Conservation (phyloP, 1,140 invertebrate genomes). For the Micrasema minimum region DNA sequence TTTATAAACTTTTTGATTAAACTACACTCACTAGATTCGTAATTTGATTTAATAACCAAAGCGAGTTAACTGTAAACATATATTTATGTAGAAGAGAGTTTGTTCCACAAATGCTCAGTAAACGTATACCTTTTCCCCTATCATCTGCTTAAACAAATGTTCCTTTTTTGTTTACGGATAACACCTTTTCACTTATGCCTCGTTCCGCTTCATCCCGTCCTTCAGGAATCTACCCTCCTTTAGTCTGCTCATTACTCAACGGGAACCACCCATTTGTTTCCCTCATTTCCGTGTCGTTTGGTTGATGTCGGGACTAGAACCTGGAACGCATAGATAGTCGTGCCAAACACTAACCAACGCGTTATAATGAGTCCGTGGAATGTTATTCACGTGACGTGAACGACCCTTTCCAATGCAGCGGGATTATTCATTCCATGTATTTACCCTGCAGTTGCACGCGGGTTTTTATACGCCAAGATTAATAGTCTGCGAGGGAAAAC, state of each 20-base stretch:
- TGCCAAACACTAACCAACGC: conserved; percentile 9
- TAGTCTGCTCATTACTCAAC: conserved; percentile 48
- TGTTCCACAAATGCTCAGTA: not conserved
- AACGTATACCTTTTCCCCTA: conserved; percentile 2
- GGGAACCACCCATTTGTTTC: conserved; percentile 51
- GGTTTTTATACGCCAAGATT: conserved; percentile 16
- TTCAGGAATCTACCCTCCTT: conserved; percentile 19
- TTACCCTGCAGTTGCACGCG: conserved; percentile 11
- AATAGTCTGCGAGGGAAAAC: not conserved
- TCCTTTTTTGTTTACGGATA: conserved; percentile 12
- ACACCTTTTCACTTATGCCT: conserved; percentile 28
- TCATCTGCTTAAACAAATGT: conserved; percentile 8
- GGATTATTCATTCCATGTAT: conserved; percentile 28
- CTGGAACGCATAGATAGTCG: too few relatives aligned
- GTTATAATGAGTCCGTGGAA: conserved; percentile 42
- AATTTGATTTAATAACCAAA: too few relatives aligned
- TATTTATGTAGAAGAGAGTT: too few relatives aligned
- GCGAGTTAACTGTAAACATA: too few relatives aligned
- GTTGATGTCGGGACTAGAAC: conserved; percentile 19
- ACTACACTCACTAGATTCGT: too few relatives aligned
- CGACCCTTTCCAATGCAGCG: conserved; percentile 14
- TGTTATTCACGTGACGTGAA: conserved; percentile 35
- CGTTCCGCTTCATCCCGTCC: not conserved
- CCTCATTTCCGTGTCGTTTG: conserved; percentile 51
- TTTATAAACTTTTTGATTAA: too few relatives aligned